Conservation (phyloP, 2,797 vertebrate genomes). For the Lagocephalus sceleratus region DNA sequence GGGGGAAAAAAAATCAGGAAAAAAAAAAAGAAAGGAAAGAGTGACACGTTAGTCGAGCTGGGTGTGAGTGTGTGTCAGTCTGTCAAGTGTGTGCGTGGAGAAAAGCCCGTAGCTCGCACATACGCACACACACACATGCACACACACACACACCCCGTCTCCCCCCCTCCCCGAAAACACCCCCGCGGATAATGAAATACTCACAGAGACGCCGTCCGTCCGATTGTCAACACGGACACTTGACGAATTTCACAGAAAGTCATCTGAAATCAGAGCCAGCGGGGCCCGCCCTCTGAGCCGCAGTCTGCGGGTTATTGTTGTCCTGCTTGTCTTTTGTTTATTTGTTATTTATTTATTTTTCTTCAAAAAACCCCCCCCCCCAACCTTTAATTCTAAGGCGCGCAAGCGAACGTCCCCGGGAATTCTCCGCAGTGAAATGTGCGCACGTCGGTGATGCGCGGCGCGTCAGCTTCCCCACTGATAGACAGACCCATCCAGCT, state of each 20-base stretch:
- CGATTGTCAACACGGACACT: conserved; percentile 70
- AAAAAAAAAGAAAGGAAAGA: conserved; percentile 55
- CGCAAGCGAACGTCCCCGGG: conserved; percentile 67
- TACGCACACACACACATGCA: too few species aligned
- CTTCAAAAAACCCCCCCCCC: neutral
- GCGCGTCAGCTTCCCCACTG: conserved; percentile 94
- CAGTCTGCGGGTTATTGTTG: conserved; percentile 6
- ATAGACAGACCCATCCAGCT: conserved; percentile 99
- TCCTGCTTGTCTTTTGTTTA: conserved; percentile 4
- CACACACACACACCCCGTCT: conserved; percentile 31
- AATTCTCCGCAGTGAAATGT: conserved; percentile 83
- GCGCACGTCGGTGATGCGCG: conserved; percentile 90
- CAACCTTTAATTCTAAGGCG: conserved; percentile 79
- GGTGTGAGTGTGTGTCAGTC: conserved; percentile 60
- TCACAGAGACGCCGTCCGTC: conserved; percentile 61
- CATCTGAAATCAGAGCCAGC: conserved; percentile 17
- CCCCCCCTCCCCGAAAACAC: conserved; percentile 39
- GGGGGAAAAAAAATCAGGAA: conserved; percentile 26
- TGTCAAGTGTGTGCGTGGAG: conserved; percentile 41
- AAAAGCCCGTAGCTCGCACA: conserved; percentile 26
- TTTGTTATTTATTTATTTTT: conserved; percentile 41
- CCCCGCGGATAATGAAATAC: conserved; percentile 54
- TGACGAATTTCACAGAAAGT: conserved; percentile 64
- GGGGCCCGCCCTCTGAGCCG: conserved; percentile 30
- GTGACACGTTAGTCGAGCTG: conserved; percentile 65